Evolutionary conservation across 2,113 vertebrate species (phyloP).

Genomic region (Chascanopsetta lugubris): DNA sequence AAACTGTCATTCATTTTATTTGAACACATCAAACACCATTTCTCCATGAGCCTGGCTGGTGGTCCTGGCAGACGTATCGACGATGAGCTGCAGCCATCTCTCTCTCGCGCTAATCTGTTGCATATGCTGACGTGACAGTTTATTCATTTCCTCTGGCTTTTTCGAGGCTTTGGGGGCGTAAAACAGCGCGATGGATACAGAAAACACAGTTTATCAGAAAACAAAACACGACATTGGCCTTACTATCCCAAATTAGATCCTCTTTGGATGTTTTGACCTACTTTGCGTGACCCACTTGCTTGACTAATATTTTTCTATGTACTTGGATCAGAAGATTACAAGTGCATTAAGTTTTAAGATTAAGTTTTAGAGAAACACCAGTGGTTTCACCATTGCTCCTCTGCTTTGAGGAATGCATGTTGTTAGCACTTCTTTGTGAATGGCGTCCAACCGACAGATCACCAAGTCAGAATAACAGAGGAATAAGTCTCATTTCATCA

Average conservation of each 20-base stretch:
- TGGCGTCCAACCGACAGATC: neutral
- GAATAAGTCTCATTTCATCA: no score
- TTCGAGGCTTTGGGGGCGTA: slow-evolving; percentile 30
- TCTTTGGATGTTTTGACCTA: slow-evolving; percentile 56
- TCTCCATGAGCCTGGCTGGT: slow-evolving; percentile 54
- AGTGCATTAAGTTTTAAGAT: slow-evolving; percentile 7
- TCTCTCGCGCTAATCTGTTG: slow-evolving; percentile 63
- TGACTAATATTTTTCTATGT: slow-evolving; percentile 23
- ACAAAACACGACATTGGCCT: slow-evolving; percentile 39
- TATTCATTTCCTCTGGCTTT: slow-evolving; percentile 32
- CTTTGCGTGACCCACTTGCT: slow-evolving; percentile 57
- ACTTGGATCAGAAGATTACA: slow-evolving; percentile 39
- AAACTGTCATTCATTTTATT: slow-evolving; percentile 70
- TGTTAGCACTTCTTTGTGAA: slow-evolving; percentile 1
- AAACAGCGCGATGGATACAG: slow-evolving; percentile 23
- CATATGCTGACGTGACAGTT: slow-evolving; percentile 49
- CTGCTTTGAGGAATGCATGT: no score
- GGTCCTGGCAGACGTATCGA: slow-evolving; percentile 64
- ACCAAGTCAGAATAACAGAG: neutral
- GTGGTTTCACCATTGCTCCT: slow-evolving; percentile 18
- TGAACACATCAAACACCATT: slow-evolving; percentile 58
- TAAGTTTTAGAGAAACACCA: neutral
- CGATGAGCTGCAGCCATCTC: slow-evolving; percentile 52
- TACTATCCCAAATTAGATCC: slow-evolving; percentile 47
- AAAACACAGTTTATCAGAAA: slow-evolving; percentile 39